phyloP scores from a whole-genome alignment of 2,113 vertebrate species.

The Ailurus styani region DNA sequence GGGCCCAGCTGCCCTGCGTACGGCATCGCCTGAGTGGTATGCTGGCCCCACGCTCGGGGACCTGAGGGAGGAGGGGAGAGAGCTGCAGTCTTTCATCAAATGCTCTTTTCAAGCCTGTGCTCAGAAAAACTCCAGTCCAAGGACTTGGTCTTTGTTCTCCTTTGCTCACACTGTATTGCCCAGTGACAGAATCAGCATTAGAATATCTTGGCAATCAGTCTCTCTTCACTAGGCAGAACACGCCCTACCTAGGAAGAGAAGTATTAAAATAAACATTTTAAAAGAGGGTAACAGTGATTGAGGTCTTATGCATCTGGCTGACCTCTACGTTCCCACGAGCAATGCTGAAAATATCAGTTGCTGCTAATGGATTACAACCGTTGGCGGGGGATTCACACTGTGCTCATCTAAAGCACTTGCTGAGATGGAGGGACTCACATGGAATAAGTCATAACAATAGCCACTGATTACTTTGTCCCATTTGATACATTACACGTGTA shows the following conservation, averaged over 20 bases:
- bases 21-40: fast-evolving
- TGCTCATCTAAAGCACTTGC: background rate
- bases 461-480: no score
- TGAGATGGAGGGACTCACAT: background rate
- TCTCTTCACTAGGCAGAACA: no score
- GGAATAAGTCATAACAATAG: background rate
- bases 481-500: background rate
- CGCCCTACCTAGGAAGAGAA: background rate
- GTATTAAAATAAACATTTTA: background rate
- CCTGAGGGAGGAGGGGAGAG: background rate
- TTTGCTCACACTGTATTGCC: background rate
- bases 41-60: background rate
- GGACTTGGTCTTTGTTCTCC: background rate
- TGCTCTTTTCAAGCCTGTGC: background rate
- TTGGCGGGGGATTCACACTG: background rate
- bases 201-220: background rate
- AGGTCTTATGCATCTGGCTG: background rate
- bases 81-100: background rate
- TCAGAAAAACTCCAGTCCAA: background rate
- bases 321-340: background rate
- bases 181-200: background rate
- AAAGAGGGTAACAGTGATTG: background rate
- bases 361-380: background rate
- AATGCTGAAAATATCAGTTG: background rate
- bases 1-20: fast-evolving